Evolutionary conservation across 2,113 vertebrate genomes (phyloP).

Genomic region (Mus spicilegus): DNA sequence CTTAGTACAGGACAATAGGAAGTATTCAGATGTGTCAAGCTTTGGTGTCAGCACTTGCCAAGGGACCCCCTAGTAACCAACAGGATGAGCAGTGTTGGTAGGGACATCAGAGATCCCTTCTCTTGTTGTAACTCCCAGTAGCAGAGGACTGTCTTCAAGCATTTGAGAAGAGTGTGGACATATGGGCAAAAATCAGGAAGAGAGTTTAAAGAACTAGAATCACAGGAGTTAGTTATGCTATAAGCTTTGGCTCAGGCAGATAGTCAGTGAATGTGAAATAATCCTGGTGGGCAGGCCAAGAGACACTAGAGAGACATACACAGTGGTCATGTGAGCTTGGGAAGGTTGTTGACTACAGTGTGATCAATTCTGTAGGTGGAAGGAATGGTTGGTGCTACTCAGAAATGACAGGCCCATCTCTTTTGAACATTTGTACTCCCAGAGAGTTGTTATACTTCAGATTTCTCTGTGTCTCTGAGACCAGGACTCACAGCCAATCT

Average conservation of each 20-base stretch:
- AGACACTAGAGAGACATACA: not conserved
- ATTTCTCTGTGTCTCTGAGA: not conserved
- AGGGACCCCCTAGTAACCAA: not conserved
- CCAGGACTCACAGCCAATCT: not conserved
- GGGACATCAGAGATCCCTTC: not conserved
- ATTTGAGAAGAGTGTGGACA: not conserved
- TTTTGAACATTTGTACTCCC: not conserved
- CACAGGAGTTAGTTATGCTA: not conserved
- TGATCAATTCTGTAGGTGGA: not conserved
- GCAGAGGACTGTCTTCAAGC: not conserved
- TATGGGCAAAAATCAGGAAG: not conserved
- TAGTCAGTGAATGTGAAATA: not conserved
- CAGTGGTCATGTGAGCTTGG: not conserved
- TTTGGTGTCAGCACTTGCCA: not conserved
- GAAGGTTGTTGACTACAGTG: not conserved
- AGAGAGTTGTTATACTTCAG: not conserved
- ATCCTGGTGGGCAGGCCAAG: not conserved
- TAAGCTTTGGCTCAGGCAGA: not conserved
- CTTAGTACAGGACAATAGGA: not conserved
- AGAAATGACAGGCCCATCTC: not conserved
- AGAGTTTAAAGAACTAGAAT: not conserved
- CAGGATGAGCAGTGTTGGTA: not conserved
- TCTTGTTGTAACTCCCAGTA: not conserved
- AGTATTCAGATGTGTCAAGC: not conserved
- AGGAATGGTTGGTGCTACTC: not conserved